These are phyloP conservation scores for Ancistrus triradiatus DNA, from an alignment of 2,113 vertebrate species.

Conservation along the genomic window DNA sequence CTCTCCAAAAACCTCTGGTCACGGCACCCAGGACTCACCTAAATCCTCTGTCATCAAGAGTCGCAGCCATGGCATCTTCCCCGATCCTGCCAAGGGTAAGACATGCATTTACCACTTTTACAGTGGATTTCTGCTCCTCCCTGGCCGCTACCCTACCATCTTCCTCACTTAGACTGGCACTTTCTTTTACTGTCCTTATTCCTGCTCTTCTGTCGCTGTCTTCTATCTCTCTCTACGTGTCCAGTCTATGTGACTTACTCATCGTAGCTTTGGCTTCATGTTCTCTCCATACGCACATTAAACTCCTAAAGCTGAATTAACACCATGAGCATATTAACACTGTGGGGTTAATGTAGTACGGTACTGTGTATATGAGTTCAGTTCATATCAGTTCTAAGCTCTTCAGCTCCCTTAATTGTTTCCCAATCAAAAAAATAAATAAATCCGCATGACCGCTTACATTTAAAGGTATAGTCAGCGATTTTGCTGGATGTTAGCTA, in stretches of 20 bases:
- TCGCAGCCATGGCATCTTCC: conserved; percentile 95
- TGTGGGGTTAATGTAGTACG: not conserved
- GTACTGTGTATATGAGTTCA: conserved; percentile 47
- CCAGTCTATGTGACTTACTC: conserved; percentile 41
- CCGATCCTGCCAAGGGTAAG: conserved; percentile 96
- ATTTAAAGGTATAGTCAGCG: not conserved
- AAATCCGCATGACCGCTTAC: conserved; percentile 19
- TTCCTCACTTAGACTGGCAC: not conserved
- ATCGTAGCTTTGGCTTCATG: conserved; percentile 61
- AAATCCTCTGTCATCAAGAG: conserved; percentile 98
- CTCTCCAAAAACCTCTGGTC: conserved; percentile 74
- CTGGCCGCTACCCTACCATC: not conserved
- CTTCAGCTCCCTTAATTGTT: conserved; percentile 30
- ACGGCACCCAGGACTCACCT: conserved; percentile 82
- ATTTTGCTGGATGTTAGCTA: too few species aligned
- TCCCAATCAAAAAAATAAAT: too few species aligned
- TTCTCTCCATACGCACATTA: conserved; percentile 56
- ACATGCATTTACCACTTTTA: conserved; percentile 25
- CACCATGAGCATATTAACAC: not conserved
- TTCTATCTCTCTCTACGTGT: conserved; percentile 9
- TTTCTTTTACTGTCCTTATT: conserved; percentile 30
- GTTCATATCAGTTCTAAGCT: conserved; percentile 29
- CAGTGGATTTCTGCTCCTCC: not conserved
- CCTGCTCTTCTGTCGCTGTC: conserved; percentile 4
- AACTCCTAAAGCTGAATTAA: conserved; percentile 9